These are phyloP conservation scores for Mystacornis crossleyi DNA, from an alignment of 2,113 vertebrate species.

Conservation along the genomic window DNA sequence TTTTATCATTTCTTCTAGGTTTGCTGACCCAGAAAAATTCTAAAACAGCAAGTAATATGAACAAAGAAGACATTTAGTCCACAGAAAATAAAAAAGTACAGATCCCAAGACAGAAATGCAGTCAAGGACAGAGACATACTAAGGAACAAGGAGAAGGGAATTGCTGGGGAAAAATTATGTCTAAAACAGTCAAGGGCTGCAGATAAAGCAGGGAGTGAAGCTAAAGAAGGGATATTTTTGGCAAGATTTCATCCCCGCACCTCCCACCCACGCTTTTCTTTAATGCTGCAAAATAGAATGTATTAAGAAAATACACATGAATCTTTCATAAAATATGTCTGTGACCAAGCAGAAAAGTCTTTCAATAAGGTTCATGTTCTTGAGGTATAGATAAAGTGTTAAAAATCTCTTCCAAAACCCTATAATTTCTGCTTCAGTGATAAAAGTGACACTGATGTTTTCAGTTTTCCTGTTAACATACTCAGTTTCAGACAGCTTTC, in stretches of 20 bases:
- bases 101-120: not conserved
- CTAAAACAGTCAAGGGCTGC: not conserved
- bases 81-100: not conserved
- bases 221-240: not conserved
- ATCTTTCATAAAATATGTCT: not conserved
- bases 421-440: not conserved
- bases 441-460: not conserved
- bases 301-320: not conserved
- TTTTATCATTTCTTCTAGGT: not conserved
- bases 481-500: not conserved
- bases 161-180: not conserved
- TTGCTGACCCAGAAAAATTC: conserved; percentile 23
- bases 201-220: not conserved
- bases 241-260: not conserved
- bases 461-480: not conserved
- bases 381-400: not conserved
- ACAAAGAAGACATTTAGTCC: not conserved
- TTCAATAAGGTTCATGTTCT: not conserved
- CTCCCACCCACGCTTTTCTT: accelerated
- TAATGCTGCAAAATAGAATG: not conserved
- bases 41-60: not conserved
- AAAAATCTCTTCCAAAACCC: not conserved
- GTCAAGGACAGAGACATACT: not conserved
- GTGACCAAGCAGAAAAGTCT: not conserved
- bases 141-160: not conserved